Evolutionary conservation across 2,113 vertebrate genomes (phyloP).

Genomic region (Crotalus tigris): DNA sequence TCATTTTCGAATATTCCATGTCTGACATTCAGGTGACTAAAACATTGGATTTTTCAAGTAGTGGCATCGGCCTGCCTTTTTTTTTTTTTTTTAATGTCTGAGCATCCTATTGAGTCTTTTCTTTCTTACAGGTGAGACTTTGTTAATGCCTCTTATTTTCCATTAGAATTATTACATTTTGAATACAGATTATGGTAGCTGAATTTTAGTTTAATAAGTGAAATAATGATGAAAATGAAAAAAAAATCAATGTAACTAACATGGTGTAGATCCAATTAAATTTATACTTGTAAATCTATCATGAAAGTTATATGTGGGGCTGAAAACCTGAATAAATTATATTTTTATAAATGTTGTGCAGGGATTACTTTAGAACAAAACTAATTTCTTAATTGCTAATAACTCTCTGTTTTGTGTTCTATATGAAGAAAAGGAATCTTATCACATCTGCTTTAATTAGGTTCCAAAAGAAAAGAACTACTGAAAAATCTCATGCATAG

Average conservation of each 20-base stretch:
- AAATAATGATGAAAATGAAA: background rate
- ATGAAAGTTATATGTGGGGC: background rate
- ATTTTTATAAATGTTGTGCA: background rate
- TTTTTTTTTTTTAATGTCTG: background rate
- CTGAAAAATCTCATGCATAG: background rate
- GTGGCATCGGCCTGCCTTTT: background rate
- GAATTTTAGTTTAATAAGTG: background rate
- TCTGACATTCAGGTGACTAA: background rate
- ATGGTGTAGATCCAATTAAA: background rate
- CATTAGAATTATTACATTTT: background rate
- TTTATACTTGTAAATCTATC: background rate
- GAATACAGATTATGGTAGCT: background rate
- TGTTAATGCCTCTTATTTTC: background rate
- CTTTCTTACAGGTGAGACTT: background rate
- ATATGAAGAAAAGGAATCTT: constrained; percentile 30
- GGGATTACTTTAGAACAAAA: background rate
- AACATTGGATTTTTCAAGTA: background rate
- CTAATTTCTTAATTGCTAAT: constrained; percentile 18
- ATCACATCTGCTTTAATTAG: constrained; percentile 4
- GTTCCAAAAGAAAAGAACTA: background rate
- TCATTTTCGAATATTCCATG: background rate
- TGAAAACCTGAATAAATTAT: background rate
- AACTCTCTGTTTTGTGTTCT: constrained; percentile 38
- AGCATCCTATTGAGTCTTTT: background rate
- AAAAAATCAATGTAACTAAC: background rate